A percentile compares a stretch with the other conserved stretches of the same genome.
These are phyloP conservation scores for Onychostoma macrolepis DNA, from an alignment of 2,113 vertebrate species.

Conservation along the genomic window DNA sequence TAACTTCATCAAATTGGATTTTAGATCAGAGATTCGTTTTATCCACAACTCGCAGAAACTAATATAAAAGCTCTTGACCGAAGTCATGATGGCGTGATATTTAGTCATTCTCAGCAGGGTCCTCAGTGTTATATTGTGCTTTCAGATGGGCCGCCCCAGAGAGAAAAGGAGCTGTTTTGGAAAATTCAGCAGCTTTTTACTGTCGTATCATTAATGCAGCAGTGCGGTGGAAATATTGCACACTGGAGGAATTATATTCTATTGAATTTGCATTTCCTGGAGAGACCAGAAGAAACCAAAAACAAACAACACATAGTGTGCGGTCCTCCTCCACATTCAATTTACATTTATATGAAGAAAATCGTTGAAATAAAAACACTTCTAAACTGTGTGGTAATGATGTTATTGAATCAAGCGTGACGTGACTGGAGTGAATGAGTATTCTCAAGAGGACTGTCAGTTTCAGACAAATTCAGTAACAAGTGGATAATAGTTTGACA, in stretches of 20 bases:
- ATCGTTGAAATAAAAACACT: background rate
- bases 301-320: background rate
- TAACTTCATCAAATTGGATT: background rate
- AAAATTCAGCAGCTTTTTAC: slow-evolving; percentile 9
- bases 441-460: background rate
- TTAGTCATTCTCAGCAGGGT: background rate
- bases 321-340: background rate
- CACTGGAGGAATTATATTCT: background rate
- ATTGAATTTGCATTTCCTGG: slow-evolving; percentile 7
- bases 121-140: background rate
- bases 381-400: slow-evolving; percentile 2
- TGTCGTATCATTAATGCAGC: slow-evolving; percentile 26
- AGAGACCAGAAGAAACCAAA: background rate
- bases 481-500: background rate
- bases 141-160: background rate
- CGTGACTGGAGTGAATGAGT: background rate
- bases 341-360: slow-evolving; percentile 31
- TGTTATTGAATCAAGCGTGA: background rate
- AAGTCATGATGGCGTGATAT: background rate
- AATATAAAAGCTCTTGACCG: background rate
- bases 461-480: background rate
- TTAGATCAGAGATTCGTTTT: background rate
- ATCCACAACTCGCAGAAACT: background rate
- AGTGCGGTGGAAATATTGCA: background rate
- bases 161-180: background rate